Conservation (phyloP, 1,140 invertebrate genomes). For the Psilanteris sp. region DNA sequence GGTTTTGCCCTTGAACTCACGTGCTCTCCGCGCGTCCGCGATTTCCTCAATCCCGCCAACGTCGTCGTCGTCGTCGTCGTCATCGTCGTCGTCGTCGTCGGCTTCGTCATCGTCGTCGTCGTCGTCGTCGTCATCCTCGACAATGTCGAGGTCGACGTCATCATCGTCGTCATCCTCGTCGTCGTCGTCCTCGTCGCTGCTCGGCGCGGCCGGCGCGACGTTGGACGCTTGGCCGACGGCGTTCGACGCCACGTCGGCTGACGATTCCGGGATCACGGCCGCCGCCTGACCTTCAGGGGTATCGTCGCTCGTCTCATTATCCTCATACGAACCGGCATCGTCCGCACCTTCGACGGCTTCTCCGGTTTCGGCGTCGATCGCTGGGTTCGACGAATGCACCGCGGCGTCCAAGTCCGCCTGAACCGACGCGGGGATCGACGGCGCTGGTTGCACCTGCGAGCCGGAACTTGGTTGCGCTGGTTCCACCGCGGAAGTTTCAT, state of each 20-base stretch:
- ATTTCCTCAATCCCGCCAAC: conserved; percentile 86
- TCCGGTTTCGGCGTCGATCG: conserved; percentile 74
- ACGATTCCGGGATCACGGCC: conserved; percentile 72
- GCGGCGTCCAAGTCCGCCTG: conserved; percentile 73
- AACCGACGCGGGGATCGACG: conserved; percentile 70
- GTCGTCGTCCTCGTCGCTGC: conserved; percentile 75
- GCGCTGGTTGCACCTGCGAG: conserved; percentile 67
- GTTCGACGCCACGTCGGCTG: conserved; percentile 66
- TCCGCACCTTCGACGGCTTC: conserved; percentile 63
- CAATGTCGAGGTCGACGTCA: conserved; percentile 75
- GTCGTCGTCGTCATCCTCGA: conserved; percentile 78
- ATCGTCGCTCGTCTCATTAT: conserved; percentile 82
- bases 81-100: conserved; percentile 66
- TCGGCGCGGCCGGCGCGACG: conserved; percentile 41
- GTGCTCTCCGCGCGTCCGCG: conserved; percentile 84
- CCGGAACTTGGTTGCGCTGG: conserved; percentile 64
- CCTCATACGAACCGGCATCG: conserved; percentile 81
- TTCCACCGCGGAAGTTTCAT: conserved; percentile 78
- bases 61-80: conserved; percentile 87
- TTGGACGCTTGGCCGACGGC: conserved; percentile 68
- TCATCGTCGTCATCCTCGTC: conserved; percentile 82
- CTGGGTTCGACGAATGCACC: conserved; percentile 66
- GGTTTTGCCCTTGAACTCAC: conserved; percentile 88
- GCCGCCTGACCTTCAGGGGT: conserved; percentile 76
- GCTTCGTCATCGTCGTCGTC: conserved; percentile 76